phyloP scores from a whole-genome alignment of 2,888 invertebrate species.

The Caenorhabditis uteleia region DNA sequence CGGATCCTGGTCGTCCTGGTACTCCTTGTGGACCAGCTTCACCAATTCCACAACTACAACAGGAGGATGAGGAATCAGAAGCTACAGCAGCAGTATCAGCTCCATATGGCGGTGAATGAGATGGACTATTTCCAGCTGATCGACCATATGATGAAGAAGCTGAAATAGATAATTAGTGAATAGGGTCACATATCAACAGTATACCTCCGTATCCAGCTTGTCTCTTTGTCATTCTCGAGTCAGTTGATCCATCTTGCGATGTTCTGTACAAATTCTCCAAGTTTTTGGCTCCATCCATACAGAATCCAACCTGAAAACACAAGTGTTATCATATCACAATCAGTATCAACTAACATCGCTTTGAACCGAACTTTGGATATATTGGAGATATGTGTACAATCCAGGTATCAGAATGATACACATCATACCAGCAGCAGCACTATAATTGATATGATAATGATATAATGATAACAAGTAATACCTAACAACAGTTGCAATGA shows the following conservation, averaged over 20 bases:
- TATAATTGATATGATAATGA: slow-evolving; percentile 21
- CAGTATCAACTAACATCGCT: slow-evolving; percentile 32
- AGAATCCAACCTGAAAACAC: slow-evolving; percentile 36
- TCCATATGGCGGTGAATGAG: slow-evolving; percentile 11
- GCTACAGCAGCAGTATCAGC: neutral
- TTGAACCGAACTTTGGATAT: slow-evolving; percentile 49
- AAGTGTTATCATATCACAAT: neutral
- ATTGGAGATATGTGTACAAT: slow-evolving; percentile 50
- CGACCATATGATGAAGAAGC: slow-evolving; percentile 1
- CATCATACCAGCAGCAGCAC: slow-evolving; percentile 44
- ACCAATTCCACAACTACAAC: slow-evolving; percentile 39
- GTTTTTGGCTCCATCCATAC: slow-evolving; percentile 34
- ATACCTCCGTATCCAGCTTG: slow-evolving; percentile 43
- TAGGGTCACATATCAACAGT: neutral
- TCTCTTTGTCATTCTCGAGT: slow-evolving; percentile 15
- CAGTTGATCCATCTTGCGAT: neutral
- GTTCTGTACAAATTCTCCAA: slow-evolving; percentile 23
- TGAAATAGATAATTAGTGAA: no score
- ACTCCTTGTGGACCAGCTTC: slow-evolving; percentile 26
- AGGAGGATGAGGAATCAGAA: slow-evolving; percentile 6
- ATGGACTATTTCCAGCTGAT: slow-evolving; percentile 12
- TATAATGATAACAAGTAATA: no score
- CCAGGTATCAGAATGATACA: slow-evolving; percentile 50
- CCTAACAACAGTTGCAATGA: slow-evolving; percentile 38
- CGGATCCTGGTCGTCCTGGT: slow-evolving; percentile 33